These are phyloP conservation scores for Drosophila tropicalis DNA, from an alignment of 1,140 invertebrate genomes.

Conservation along the genomic window DNA sequence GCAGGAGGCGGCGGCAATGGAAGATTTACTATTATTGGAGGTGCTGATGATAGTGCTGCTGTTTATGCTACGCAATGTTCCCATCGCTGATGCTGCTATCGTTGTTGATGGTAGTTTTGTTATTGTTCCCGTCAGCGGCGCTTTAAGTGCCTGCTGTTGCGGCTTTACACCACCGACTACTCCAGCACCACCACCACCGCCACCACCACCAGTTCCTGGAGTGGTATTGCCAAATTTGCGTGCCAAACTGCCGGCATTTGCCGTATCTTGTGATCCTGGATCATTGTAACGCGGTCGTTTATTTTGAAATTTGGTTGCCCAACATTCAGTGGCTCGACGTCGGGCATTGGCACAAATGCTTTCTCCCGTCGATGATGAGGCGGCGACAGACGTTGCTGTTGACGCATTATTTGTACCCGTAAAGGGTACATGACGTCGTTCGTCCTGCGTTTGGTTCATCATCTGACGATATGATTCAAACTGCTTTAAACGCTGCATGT, in stretches of 20 bases:
- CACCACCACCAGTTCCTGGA: not conserved
- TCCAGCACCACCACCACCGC: not conserved
- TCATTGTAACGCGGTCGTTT: constrained; percentile 72
- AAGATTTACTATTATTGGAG: not conserved
- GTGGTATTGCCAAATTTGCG: not conserved
- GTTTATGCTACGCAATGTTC: not conserved
- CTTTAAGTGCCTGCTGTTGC: constrained; percentile 7
- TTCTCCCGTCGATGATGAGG: constrained; percentile 26
- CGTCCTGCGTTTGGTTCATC: constrained; percentile 33
- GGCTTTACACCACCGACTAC: not conserved
- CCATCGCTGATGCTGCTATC: not conserved
- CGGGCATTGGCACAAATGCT: constrained; percentile 74
- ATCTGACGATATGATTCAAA: constrained; percentile 34
- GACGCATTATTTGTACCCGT: constrained; percentile 4
- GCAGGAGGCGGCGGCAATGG: too few relatives aligned
- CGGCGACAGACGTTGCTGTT: not conserved
- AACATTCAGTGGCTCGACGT: constrained; percentile 70
- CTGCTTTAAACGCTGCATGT: constrained; percentile 44
- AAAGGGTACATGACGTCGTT: constrained; percentile 55
- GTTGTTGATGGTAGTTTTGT: not conserved
- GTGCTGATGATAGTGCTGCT: not conserved
- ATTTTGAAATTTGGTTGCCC: constrained; percentile 69
- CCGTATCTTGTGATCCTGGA: constrained; percentile 20
- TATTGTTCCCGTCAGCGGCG: not conserved
- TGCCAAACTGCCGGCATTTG: not conserved